phyloP scores from a whole-genome alignment of 2,113 vertebrate species.

The Hylia prasina region DNA sequence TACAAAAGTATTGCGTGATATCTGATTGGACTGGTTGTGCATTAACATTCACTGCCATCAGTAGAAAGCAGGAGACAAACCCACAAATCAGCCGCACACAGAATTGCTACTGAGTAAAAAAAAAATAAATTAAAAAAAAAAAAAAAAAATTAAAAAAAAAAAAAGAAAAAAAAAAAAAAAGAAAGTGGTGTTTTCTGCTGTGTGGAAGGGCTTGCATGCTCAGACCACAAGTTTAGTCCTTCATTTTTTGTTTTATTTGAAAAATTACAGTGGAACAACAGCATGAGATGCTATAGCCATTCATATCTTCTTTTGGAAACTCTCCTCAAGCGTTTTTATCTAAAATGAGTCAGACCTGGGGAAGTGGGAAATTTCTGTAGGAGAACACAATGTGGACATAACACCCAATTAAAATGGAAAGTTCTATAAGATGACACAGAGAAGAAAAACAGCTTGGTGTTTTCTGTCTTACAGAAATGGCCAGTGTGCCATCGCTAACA shows the following conservation, averaged over 20 bases:
- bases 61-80: not conserved
- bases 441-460: not conserved
- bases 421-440: not conserved
- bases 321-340: not conserved
- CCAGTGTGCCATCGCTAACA: not conserved
- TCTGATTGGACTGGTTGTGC: not conserved
- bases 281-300: not conserved
- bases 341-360: not conserved
- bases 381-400: not conserved
- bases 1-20: not conserved
- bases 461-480: not conserved
- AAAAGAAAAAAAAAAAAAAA: not conserved
- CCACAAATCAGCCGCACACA: not conserved
- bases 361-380: not conserved
- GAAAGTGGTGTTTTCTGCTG: too few species aligned
- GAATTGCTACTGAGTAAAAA: not conserved
- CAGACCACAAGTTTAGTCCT: not conserved
- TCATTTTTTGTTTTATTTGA: not conserved
- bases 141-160: not conserved
- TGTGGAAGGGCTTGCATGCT: not conserved
- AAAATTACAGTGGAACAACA: not conserved
- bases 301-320: not conserved
- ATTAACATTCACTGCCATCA: not conserved
- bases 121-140: not conserved
- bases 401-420: not conserved